Base-by-base conservation (phyloP, 2,797 vertebrate species). In the Danio tinwini region DNA sequence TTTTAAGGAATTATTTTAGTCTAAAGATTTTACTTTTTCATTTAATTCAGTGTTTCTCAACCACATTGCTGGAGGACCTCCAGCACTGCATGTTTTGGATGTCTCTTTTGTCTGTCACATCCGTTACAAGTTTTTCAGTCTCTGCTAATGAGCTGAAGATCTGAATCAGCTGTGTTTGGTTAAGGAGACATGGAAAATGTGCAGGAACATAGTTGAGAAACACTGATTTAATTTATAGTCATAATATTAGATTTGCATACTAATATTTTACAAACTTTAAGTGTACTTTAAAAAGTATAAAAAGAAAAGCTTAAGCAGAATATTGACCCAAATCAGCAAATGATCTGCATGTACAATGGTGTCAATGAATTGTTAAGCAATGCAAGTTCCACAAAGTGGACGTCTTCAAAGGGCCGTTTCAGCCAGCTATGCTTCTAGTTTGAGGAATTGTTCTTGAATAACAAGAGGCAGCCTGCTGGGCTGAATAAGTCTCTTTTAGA, bases 381-480 rank as follows among this genome's bases (percentile, higher is more conserved):
- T 2, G 0, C 49, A 37, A 53, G 40, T 44, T 17, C 55, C 17
- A 50, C 29, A 63, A 78, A 71, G 65, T 3, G 6, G 77, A 72
- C 59, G 47, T 21, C 44, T 74, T 76, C 69, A 63, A 67, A 70
- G 69, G 40, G 68, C 49, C 49, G 64, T 71, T 44, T 68, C 49
- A 59, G 49, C 17, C 49, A 17, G 65, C 17, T 52, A 78, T 74
- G 45, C 59, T 39, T 47, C 71, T 42, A 45, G 72, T 71, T 71
- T 63, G 53, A 81, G 47, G 55, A 74, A 72, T 68, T 67, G 68
- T 76, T 76, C 59, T 71, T 70, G 44, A 79, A 65, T 63, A 72
- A 63, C 82, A 70, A 50, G 68, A 76, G 74, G 76, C 64, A 70
- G 53, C 71, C 73, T 65, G 67, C 77, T 80, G 58, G 50, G 74